Conservation (phyloP, 2,888 invertebrate genomes). For the Hoplodrina ambigua region DNA sequence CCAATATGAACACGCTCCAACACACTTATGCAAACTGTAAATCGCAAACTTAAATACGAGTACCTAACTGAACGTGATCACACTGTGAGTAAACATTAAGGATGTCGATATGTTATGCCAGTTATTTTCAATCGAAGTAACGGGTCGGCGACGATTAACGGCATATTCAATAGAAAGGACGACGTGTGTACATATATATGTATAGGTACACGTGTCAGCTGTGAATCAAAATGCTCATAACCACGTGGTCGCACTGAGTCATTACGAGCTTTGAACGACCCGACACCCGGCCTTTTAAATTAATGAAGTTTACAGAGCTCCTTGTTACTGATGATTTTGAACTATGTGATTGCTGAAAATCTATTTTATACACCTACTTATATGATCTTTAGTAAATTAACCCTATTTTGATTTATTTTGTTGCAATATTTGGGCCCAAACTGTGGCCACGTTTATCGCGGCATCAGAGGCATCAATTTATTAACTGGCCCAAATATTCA, state of each 20-base stretch:
- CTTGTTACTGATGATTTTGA: constrained; percentile 18
- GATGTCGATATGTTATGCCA: constrained; percentile 44
- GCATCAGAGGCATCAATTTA: too few relatives aligned
- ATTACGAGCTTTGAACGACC: constrained; percentile 32
- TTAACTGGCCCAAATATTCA: too few relatives aligned
- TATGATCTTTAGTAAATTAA: neutral
- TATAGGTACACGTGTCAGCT: constrained; percentile 36
- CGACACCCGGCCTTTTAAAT: neutral
- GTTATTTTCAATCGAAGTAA: constrained; percentile 57
- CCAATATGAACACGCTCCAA: constrained; percentile 23
- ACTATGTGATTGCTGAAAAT: neutral
- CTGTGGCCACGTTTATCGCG: too few relatives aligned
- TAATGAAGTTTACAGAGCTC: constrained; percentile 31
- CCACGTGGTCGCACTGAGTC: constrained; percentile 59
- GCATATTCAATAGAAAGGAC: constrained; percentile 57
- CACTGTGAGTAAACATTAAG: constrained; percentile 40
- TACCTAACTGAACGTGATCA: constrained; percentile 50
- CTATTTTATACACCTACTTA: neutral
- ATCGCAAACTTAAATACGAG: constrained; percentile 35
- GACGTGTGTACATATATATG: neutral
- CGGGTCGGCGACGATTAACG: constrained; percentile 60
- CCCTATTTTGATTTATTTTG: too few relatives aligned
- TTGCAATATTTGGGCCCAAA: too few relatives aligned
- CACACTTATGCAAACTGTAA: constrained; percentile 39
- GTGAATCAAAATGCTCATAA: constrained; percentile 54